Evolutionary conservation across 1,140 invertebrate genomes (phyloP).

Genomic region (Drosophila funebris): DNA sequence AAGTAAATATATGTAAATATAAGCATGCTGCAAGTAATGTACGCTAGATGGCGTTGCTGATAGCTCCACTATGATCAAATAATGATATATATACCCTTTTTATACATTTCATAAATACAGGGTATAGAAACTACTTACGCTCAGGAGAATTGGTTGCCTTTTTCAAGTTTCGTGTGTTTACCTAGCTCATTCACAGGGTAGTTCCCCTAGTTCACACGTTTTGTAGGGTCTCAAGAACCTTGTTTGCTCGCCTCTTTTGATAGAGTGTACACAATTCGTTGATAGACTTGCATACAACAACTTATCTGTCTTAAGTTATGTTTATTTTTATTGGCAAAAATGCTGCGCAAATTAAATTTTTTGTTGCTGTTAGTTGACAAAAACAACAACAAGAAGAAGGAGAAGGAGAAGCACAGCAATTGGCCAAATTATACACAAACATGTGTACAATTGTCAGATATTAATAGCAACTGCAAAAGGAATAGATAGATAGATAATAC

Average conservation of each 20-base stretch:
- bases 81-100: too few relatives aligned
- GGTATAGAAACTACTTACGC: constrained; percentile 5
- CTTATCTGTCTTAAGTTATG: constrained; percentile 18
- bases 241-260: neutral
- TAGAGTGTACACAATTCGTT: constrained; percentile 31
- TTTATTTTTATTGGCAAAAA: constrained; percentile 43
- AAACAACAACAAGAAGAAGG: neutral
- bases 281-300: neutral
- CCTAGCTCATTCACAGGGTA: neutral
- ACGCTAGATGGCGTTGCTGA: too few relatives aligned
- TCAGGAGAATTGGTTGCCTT: neutral
- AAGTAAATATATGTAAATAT: too few relatives aligned
- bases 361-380: constrained; percentile 13
- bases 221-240: neutral
- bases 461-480: constrained; percentile 7
- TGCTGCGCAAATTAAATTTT: constrained; percentile 59
- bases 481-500: neutral
- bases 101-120: neutral
- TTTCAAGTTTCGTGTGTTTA: constrained; percentile 9
- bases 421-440: constrained; percentile 14
- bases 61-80: too few relatives aligned
- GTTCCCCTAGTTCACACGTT: neutral
- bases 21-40: too few relatives aligned
- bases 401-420: neutral
- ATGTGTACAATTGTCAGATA: constrained; percentile 4